These are phyloP conservation scores for Leptinotarsa juncta DNA, from an alignment of 2,888 invertebrate genomes.

Conservation along the genomic window DNA sequence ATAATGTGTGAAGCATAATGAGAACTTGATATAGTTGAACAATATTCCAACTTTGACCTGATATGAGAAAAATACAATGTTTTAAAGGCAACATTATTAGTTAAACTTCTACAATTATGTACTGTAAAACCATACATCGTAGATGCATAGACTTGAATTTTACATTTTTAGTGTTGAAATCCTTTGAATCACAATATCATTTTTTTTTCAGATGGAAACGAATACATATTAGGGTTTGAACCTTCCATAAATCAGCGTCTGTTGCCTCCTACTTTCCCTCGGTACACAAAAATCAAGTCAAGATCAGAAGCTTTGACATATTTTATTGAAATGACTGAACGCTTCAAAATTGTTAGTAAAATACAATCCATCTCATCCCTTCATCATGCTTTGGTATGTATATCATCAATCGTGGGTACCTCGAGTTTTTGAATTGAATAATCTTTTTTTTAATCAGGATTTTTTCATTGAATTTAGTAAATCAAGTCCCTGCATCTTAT, in stretches of 20 bases:
- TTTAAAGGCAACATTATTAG: too few relatives aligned
- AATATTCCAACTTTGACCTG: too few relatives aligned
- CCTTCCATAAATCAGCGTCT: conserved; percentile 95
- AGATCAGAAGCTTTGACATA: conserved; percentile 82
- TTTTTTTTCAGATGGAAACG: conserved; percentile 71
- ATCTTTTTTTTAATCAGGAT: conserved; percentile 70
- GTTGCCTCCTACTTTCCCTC: conserved; percentile 97
- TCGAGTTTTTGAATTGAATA: too few relatives aligned
- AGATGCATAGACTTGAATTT: too few relatives aligned
- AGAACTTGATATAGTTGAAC: too few relatives aligned
- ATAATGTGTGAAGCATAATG: too few relatives aligned
- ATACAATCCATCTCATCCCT: conserved; percentile 82
- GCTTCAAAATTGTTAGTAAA: conserved; percentile 85
- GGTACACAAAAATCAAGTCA: conserved; percentile 92
- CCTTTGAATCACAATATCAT: neutral
- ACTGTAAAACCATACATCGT: too few relatives aligned
- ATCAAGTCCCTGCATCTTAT: conserved; percentile 88
- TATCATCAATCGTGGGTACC: conserved; percentile 5
- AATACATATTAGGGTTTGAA: conserved; percentile 93
- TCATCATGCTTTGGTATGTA: conserved; percentile 80
- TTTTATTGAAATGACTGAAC: conserved; percentile 83
- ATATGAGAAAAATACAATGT: too few relatives aligned
- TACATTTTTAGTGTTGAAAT: neutral
- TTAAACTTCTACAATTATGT: too few relatives aligned
- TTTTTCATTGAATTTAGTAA: conserved; percentile 94